Evolutionary conservation across 2,888 invertebrate genomes (phyloP).

Genomic region (Chrysopilus asiliformis): DNA sequence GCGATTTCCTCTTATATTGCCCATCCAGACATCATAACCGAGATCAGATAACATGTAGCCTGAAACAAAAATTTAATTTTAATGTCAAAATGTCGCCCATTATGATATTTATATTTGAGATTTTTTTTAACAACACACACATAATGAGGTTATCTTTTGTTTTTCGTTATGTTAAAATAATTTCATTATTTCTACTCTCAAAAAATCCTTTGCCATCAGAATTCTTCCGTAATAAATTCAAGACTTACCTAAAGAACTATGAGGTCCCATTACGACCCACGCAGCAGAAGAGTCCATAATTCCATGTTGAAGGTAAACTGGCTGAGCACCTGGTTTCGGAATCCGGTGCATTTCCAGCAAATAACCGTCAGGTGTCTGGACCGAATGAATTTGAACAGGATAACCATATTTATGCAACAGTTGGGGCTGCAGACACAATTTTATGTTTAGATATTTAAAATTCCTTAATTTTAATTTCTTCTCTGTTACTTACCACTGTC

Average conservation of each 20-base stretch:
- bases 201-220: too few species aligned
- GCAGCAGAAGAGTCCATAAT: conserved; percentile 52
- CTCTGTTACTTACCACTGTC: neutral
- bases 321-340: conserved; percentile 20
- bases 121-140: too few species aligned
- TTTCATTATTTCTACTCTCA: too few species aligned
- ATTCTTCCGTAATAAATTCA: too few species aligned
- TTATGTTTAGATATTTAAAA: neutral
- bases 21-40: conserved; percentile 37
- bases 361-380: conserved; percentile 57
- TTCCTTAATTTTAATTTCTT: neutral
- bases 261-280: conserved; percentile 52
- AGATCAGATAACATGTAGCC: conserved; percentile 36
- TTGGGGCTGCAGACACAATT: conserved; percentile 28
- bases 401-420: conserved; percentile 45
- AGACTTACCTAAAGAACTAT: conserved; percentile 37
- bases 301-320: conserved; percentile 44
- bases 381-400: conserved; percentile 42
- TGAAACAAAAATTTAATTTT: conserved; percentile 1
- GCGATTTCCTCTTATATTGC: conserved; percentile 34
- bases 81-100: too few species aligned
- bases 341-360: conserved; percentile 57
- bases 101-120: too few species aligned
- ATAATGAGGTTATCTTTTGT: too few species aligned
- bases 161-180: too few species aligned